Percentiles rank a stretch among this genome's conserved stretches.
Conservation (phyloP, 2,888 invertebrate species). For the Rhagophthalmus giganteus region DNA sequence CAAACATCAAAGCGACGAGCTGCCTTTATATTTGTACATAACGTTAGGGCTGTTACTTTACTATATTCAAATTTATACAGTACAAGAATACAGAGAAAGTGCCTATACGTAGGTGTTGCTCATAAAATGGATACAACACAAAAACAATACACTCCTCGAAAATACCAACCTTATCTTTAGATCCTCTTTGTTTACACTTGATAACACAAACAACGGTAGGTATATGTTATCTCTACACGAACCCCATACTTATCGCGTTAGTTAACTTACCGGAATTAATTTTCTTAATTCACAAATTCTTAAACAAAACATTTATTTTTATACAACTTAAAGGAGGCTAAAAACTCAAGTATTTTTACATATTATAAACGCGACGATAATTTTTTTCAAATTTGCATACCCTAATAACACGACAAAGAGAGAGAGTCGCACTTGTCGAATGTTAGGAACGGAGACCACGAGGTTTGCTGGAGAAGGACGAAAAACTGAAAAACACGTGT, state of each 20-base stretch:
- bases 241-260: slow-evolving; percentile 13
- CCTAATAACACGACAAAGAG: slow-evolving; percentile 43
- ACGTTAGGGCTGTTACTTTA: no score
- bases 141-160: slow-evolving; percentile 17
- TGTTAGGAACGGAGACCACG: slow-evolving; percentile 38
- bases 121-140: slow-evolving; percentile 13
- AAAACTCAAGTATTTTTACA: slow-evolving; percentile 51
- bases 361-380: slow-evolving; percentile 53
- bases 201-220: slow-evolving; percentile 14
- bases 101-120: slow-evolving; percentile 23
- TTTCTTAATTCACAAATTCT: slow-evolving; percentile 48
- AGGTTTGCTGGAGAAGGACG: slow-evolving; percentile 24
- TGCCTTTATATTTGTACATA: slow-evolving; percentile 8
- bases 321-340: slow-evolving; percentile 44
- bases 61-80: no score
- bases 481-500: slow-evolving; percentile 49
- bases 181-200: slow-evolving; percentile 14
- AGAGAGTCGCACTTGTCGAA: slow-evolving; percentile 21
- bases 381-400: slow-evolving; percentile 51
- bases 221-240: slow-evolving; percentile 18
- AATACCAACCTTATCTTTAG: slow-evolving; percentile 25
- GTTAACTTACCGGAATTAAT: slow-evolving; percentile 40
- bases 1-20: slow-evolving; percentile 16
- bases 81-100: no score
- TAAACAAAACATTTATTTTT: slow-evolving; percentile 48